Evolutionary conservation across 2,888 invertebrate species (phyloP), one percentile per base, ranked within the genome.

Genomic region (Zele albiditarsus): DNA sequence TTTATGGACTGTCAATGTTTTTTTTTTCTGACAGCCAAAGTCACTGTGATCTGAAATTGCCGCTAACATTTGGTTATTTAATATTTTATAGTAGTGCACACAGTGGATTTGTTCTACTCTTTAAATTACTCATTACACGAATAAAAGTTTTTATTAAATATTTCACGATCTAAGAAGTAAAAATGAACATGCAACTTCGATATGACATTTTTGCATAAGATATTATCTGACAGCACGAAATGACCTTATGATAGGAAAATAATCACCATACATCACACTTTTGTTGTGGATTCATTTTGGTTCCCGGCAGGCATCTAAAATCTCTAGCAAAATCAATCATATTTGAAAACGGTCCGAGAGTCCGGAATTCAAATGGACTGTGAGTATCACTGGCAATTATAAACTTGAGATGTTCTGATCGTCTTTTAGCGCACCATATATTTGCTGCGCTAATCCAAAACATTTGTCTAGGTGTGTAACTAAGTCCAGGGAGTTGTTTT

Each of bases 351-450:
- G 93, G 92, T 2, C 93, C 93, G 14, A 91, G 87, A n/a, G 93
- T 92, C 73, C 93, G 89, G 85, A 92, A 93, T 80, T 89, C 89
- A 58, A 93, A 93, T 0, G 95, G 94, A 49, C 94, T 94, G 86
- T 95, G 95, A 81, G 92, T 93, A 20, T 96, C 96, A 0, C 96
- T 96, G 42, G 95, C 93, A 84, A 97, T 95, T 78, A 95, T 91
- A 84, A 95, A 91, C 87, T 95, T 95, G 79, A 97, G 91, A 23
- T 94, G 92, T 88, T 96, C 92, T 4, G 10, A 12, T 38, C 38
- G 38, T 38, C 12, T 83, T 93, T 93, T 27, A 84, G 80, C 90
- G 85, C 94, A 94, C 94, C 93, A 94, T 38, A 92, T 91, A 85
- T 92, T 91, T 8, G 38, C 38, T 8, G 38, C 38, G 38, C 38